Base-by-base conservation (phyloP, 2,888 invertebrate species). In the Diaperis boleti region DNA sequence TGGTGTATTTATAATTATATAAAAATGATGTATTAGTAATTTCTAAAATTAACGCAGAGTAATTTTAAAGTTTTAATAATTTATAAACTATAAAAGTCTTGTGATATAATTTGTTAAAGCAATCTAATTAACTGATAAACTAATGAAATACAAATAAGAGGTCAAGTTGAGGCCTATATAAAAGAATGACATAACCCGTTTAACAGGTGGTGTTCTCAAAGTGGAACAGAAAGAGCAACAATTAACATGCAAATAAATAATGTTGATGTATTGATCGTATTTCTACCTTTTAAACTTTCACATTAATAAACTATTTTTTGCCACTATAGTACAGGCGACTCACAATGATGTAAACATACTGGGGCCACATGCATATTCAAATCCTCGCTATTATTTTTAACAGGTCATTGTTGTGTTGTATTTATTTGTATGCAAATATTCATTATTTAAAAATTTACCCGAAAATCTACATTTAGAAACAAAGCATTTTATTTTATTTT, bases 41-140 rank as follows among this genome's bases (percentile, higher is more conserved):
- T 22, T 22, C 7, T 22, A 22, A 22, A 22, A 22, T 22, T 6
- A 22, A 6, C 4, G 22, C 7, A 22, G 7, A 22, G 4, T 22
- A 22, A n/a, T n/a, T n/a, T n/a, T n/a, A n/a, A n/a, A 26, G 6
- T 26, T 26, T 26, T 20, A 8, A 5, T 8, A 26, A 26, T 3
- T 26, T 26, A 5, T 26, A n/a, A n/a, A n/a, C n/a, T 26, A 26
- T 20, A 20, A 20, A 20, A 5, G 22, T 31, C 26, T 47, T 29
- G n/a, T 31, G 1, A 10, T 35, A 31, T 49, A 33, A 49, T 42
- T 20, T 7, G 17, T 52, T 20, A 13, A 52, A n/a, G 18, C 15
- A 29, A 33, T 14, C 52, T 52, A 52, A 52, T 52, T 52, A 39
- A 13, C 14, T 14, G 26, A 52, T 52, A 52, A 52, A 22, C 35